Evolutionary conservation across 2,113 vertebrate species (phyloP), one percentile per base, ranked within the genome.

Genomic region (Nothoprocta pentlandii): DNA sequence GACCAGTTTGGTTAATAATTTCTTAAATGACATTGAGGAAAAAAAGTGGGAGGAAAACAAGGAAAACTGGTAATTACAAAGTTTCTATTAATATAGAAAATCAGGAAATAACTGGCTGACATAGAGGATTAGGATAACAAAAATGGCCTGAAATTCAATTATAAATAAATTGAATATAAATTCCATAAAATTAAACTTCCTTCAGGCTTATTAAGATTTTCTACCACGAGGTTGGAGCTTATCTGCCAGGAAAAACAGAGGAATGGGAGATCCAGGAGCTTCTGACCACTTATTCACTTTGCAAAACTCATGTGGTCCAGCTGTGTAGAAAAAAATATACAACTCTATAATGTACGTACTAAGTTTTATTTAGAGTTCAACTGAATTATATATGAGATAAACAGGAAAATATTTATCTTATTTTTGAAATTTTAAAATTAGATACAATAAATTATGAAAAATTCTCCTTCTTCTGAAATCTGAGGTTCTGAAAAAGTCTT

Each of bases 381-480:
- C 3, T 58, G 23, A 83, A 70, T 62, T 63, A 34, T 39, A 26
- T 81, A 28, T 20, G 47, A 11, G 2, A 78, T 2, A 69, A 11
- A 44, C 30, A 82, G 19, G 13, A 54, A 64, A 44, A 64, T 5
- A 44, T 26, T 63, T 47, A 19, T 1, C 0, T 8, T 0, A 23
- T 14, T 68, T 49, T 49, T 49, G 10, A 22, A 22, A 7, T 1
- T 56, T 66, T 49, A 69, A 46, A 17, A 78, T 56, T 4, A 54
- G 6, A 42, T 12, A 32, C 9, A 54, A 54, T 22, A 69, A 74
- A 61, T 44, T 16, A 53, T 15, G 21, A 81, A 85, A 85, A 69
- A 25, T 21, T 69, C 12, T 42, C 16, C 68, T 30, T 16, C 1
- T 28, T 69, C 54, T 56, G 54, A 30, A 56, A 28, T 56, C n/a